Base-by-base conservation (phyloP, 2,797 vertebrate genomes). In the Euthynnus affinis region DNA sequence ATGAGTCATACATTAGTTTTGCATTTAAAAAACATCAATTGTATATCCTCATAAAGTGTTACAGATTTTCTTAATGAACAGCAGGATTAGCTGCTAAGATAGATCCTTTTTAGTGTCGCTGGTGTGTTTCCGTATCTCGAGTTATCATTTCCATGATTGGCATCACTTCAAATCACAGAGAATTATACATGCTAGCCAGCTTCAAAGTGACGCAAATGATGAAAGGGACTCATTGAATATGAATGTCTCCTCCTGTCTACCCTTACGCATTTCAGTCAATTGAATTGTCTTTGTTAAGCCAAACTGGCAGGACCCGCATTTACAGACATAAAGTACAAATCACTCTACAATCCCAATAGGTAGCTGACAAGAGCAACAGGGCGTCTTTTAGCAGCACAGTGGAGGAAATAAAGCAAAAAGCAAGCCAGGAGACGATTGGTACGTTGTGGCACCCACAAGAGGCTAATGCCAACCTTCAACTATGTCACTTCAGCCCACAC, bases 401-500 rank as follows among this genome's bases (percentile, higher is more conserved):
- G 62, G 37, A 53, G 77, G 66, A 80, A 78, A 74, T 73, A 32
- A 78, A 67, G 71, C 20, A 62, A 66, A 79, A 62, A 69, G 57
- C 32, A 44, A 58, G 40, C 52, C 53, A 9, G 78, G 23, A 73
- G 76, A 56, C 87, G 77, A 85, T 80, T 71, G 84, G 83, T 89
- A 8, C 56, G 49, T 67, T 71, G 85, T 85, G 88, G 87, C 89
- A 85, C 62, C 89, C 82, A 81, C 87, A 85, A 88, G 90, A 93
- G 91, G 86, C 91, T 89, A 84, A 92, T 87, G 87, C 87, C 87
- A 91, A 81, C 88, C 88, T 87, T 92, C 86, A 81, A 71, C 88
- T 85, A 85, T 91, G 92, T 93, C 89, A 87, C 90, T 93, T 88
- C 78, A 89, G 92, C 94, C 92, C 93, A 93, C 94, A 94, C 93